Evolutionary conservation across 2,888 invertebrate species (phyloP).

Genomic region (Cyclophora albipunctata): DNA sequence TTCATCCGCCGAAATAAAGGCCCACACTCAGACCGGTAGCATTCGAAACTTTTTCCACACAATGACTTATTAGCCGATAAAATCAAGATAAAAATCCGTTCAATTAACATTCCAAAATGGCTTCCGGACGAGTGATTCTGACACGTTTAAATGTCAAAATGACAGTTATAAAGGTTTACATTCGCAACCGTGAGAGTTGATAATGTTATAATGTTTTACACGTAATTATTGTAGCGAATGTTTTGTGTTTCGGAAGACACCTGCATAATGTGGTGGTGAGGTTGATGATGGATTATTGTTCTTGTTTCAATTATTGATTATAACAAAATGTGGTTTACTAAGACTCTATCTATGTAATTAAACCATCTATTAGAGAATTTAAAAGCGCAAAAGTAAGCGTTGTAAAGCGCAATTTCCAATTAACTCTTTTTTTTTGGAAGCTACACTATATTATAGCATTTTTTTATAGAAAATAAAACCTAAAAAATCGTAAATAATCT

Average conservation of each 20-base stretch:
- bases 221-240: neutral
- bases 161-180: conserved; percentile 32
- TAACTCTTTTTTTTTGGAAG: too few relatives aligned
- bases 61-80: conserved; percentile 68
- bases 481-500: too few relatives aligned
- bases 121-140: conserved; percentile 42
- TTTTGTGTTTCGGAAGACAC: conserved; percentile 19
- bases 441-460: too few relatives aligned
- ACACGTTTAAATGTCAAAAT: conserved; percentile 56
- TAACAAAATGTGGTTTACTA: too few relatives aligned
- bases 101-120: conserved; percentile 63
- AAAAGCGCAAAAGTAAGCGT: too few relatives aligned
- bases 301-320: too few relatives aligned
- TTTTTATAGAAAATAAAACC: too few relatives aligned
- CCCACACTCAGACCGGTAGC: conserved; percentile 24
- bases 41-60: conserved; percentile 34
- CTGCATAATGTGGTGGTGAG: too few relatives aligned
- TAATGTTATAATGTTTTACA: neutral
- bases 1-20: neutral
- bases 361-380: too few relatives aligned
- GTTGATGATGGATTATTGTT: too few relatives aligned
- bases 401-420: too few relatives aligned
- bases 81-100: conserved; percentile 62
- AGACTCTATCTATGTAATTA: too few relatives aligned
- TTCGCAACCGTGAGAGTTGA: conserved; percentile 16